Evolutionary conservation across 2,888 invertebrate species (phyloP).

Genomic region (Dynastes hyllus): DNA sequence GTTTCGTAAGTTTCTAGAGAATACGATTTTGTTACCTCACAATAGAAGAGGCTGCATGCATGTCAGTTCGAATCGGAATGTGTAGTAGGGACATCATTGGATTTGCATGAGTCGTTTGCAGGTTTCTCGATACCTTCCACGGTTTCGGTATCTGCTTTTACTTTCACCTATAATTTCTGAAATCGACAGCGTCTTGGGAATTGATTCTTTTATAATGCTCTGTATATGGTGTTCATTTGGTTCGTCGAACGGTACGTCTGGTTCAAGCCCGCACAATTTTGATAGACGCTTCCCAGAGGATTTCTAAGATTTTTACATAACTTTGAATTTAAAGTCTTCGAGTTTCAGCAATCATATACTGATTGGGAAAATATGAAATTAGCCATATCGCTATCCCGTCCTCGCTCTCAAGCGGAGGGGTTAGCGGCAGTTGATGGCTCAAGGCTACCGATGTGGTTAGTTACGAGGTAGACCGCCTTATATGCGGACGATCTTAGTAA

Average conservation of each 20-base stretch:
- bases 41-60: constrained; percentile 32
- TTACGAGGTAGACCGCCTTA: no score
- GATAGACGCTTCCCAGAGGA: constrained; percentile 53
- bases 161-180: constrained; percentile 1
- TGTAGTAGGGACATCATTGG: constrained; percentile 5
- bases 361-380: no score
- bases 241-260: constrained; percentile 52
- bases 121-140: no score
- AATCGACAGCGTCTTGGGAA: no score
- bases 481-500: no score
- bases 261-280: constrained; percentile 49
- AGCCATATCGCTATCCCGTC: no score
- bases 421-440: no score
- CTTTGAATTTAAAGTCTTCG: constrained; percentile 54
- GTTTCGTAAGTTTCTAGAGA: constrained; percentile 24
- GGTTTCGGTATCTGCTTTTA: background rate
- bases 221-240: constrained; percentile 42
- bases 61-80: constrained; percentile 38
- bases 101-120: no score
- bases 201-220: background rate
- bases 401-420: no score
- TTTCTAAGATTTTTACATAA: constrained; percentile 54
- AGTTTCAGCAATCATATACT: constrained; percentile 55
- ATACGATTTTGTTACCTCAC: constrained; percentile 49
- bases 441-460: no score